Base-by-base conservation (phyloP, 2,797 vertebrate species). In the Australoheros facetus region DNA sequence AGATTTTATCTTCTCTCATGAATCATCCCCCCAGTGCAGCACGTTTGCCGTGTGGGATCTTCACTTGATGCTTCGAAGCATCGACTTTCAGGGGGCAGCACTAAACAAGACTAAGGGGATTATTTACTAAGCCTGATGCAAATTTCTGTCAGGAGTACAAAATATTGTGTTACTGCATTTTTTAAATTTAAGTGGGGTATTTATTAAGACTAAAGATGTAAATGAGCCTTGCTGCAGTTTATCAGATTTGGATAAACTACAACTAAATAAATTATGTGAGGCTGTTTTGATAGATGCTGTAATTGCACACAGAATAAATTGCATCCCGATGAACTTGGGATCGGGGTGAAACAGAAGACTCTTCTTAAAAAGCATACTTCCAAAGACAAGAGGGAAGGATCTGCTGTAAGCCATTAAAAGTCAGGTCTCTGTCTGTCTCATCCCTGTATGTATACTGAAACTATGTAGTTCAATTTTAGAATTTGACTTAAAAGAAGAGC, bases 321-420 rank as follows among this genome's bases (percentile, higher is more conserved):
- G 23, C 5, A 4, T 19, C 6, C 42, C 48, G 16, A 66, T 66
- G 39, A 66, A 28, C 45, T 48, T 66, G 42, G 39, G 45, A 48
- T 28, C 11, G 39, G 14, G 17, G 62, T 66, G 26, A 66, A 66
- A 37, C 2, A 32, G n/a, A 48, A 28, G 62, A 26, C 2, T 23
- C 60, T 66, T 48, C 23, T 0, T 28, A 9, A 48, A 64, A 66
- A 28, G 39, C 48, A 19, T 19, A 17, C 23, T 66, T 48, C 17
- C 14, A 48, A 64, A 10, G 0, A 17, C 23, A 66, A 28, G 1
- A 28, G 9, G 5, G 39, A 48, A 48, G 19, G 42, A 28, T 1
- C 0, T 3, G 9, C 42, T 48, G 9, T 0, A 0, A 16, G 39
- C 39, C 17, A 7, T 28, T 66, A 28, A 12, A 48, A 19, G 14